Evolutionary conservation across 2,113 vertebrate species (phyloP).

Genomic region (Microtus ochrogaster): DNA sequence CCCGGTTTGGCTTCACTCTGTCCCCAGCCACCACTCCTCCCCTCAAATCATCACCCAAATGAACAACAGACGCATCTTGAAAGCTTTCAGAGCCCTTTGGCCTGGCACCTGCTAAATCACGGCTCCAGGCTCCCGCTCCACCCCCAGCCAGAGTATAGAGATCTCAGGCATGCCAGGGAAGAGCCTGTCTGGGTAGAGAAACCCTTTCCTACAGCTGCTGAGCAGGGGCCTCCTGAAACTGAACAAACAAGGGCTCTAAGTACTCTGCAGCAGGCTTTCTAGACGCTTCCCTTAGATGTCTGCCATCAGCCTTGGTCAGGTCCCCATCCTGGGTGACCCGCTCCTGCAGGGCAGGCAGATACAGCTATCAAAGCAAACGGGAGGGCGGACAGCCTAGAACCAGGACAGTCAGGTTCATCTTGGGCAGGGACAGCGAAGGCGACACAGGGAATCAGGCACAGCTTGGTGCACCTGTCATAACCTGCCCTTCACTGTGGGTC

Average conservation of each 20-base stretch:
- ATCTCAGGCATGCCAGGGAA: not conserved
- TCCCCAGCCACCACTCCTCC: slow-evolving; percentile 39
- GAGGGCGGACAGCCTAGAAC: not conserved
- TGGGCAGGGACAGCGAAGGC: not conserved
- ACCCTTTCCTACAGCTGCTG: not conserved
- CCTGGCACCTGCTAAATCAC: slow-evolving; percentile 48
- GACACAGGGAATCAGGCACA: not conserved
- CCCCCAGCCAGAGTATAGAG: not conserved
- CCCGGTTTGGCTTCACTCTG: slow-evolving; percentile 40
- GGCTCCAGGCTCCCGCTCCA: not conserved
- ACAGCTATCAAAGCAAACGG: not conserved
- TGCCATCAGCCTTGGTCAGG: not conserved
- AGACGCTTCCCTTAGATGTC: not conserved
- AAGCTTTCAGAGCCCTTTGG: slow-evolving; percentile 33
- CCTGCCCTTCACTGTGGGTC: not conserved
- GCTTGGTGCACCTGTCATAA: not conserved
- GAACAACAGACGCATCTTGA: slow-evolving; percentile 26
- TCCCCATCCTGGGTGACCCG: not conserved
- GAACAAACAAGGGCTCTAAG: not conserved
- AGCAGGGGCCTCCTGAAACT: not conserved
- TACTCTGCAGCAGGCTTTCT: not conserved
- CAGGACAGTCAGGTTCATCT: not conserved
- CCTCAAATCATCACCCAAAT: not conserved
- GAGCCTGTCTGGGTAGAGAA: not conserved
- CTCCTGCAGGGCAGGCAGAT: not conserved